Conservation (phyloP, 37 sponge, comb jelly and placozoan species). For the Amphimedon queenslandica region DNA sequence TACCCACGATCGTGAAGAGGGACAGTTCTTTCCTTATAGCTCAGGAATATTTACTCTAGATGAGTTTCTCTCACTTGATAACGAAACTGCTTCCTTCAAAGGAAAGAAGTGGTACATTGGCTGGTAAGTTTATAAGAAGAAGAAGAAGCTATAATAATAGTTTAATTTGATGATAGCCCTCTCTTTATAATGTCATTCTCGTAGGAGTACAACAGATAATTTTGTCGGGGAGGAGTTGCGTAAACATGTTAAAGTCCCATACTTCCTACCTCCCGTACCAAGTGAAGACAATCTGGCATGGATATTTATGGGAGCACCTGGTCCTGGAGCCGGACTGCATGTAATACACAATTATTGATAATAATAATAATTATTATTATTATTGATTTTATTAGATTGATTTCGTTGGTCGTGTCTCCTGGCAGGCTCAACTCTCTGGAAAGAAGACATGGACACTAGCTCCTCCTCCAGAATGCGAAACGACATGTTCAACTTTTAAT, state of each 20-base stretch:
- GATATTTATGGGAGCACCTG: slow-evolving; percentile 91
- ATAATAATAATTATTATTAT: no score
- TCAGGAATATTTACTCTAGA: slow-evolving; percentile 47
- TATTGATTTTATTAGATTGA: slow-evolving; percentile 53
- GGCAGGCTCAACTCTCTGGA: slow-evolving; percentile 87
- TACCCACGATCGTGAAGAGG: slow-evolving; percentile 17
- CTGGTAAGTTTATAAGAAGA: slow-evolving; percentile 54
- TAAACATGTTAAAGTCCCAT: slow-evolving; percentile 39
- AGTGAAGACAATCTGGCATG: slow-evolving; percentile 27
- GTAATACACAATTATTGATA: no score
- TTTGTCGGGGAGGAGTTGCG: slow-evolving; percentile 41
- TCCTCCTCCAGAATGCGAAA: slow-evolving; percentile 78
- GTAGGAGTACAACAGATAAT: slow-evolving; percentile 71
- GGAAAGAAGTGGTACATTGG: slow-evolving; percentile 87
- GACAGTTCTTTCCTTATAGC: slow-evolving; percentile 81
- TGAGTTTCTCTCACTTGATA: slow-evolving; percentile 59
- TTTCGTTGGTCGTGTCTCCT: slow-evolving; percentile 59
- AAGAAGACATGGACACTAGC: slow-evolving; percentile 75
- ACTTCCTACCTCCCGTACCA: slow-evolving; percentile 48
- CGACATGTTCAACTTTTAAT: slow-evolving; percentile 47
- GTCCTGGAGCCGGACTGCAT: slow-evolving; percentile 83
- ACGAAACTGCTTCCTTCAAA: slow-evolving; percentile 31
- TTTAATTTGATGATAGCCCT: background rate
- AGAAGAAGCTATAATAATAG: no score
- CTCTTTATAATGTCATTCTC: background rate